Percentiles rank a stretch among this genome's conserved stretches.
Conservation (phyloP, 2,888 invertebrate species). For the Drosophila meridiana region DNA sequence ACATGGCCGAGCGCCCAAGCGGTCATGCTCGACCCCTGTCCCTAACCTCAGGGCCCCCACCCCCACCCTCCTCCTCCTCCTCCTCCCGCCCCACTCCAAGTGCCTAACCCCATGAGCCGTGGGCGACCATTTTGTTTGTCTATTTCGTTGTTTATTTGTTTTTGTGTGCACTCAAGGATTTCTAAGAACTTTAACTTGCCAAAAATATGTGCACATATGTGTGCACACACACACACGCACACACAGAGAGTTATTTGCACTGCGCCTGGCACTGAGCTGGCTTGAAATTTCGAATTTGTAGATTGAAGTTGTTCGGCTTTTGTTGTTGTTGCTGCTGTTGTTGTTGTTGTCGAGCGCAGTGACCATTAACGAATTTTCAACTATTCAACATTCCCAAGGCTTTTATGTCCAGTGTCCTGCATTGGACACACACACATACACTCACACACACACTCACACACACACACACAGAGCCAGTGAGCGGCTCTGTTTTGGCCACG, state of each 20-base stretch:
- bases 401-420: slow-evolving; percentile 45
- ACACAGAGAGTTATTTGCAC: slow-evolving; percentile 47
- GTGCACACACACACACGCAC: slow-evolving; percentile 27
- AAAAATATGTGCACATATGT: slow-evolving; percentile 71
- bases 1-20: slow-evolving; percentile 72
- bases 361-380: slow-evolving; percentile 81
- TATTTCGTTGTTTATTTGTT: slow-evolving; percentile 83
- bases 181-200: slow-evolving; percentile 83
- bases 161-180: slow-evolving; percentile 84
- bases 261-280: slow-evolving; percentile 20
- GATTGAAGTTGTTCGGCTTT: slow-evolving; percentile 25
- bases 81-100: not conserved
- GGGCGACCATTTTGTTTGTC: slow-evolving; percentile 70
- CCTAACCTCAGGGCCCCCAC: slow-evolving; percentile 3
- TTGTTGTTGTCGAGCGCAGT: slow-evolving; percentile 60
- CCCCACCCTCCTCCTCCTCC: not conserved
- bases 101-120: slow-evolving; percentile 19
- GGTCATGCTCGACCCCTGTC: slow-evolving; percentile 35
- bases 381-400: slow-evolving; percentile 68
- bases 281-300: slow-evolving; percentile 48
- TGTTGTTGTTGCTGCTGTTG: slow-evolving; percentile 28
- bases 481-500: slow-evolving; percentile 38
- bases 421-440: slow-evolving; percentile 50
- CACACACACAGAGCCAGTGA: not conserved
- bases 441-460: slow-evolving; percentile 35